Conservation (phyloP, 2,797 vertebrate genomes). For the Sciurus vulgaris region DNA sequence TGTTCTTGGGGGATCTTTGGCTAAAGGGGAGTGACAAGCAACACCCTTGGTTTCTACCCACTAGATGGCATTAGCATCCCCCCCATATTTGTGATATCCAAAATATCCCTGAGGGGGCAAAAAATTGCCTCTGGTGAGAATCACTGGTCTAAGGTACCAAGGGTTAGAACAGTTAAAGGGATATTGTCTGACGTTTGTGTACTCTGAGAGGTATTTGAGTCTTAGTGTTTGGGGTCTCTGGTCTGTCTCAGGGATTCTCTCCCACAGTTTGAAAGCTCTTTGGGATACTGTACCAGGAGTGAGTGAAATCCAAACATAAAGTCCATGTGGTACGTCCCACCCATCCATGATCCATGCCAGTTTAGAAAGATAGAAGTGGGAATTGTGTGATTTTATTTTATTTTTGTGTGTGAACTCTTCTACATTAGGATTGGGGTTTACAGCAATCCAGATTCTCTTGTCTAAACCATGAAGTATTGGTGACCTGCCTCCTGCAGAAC, state of each 20-base stretch:
- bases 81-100: not conserved
- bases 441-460: not conserved
- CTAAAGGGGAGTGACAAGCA: not conserved
- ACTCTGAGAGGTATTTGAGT: not conserved
- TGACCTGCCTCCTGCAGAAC: not conserved
- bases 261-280: conserved; percentile 33
- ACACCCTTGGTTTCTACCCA: not conserved
- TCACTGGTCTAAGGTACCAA: not conserved
- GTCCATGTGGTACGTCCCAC: not conserved
- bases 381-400: not conserved
- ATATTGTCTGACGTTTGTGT: conserved; percentile 17
- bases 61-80: not conserved
- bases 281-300: not conserved
- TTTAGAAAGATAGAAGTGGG: not conserved
- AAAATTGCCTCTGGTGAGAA: not conserved
- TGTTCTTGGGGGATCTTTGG: not conserved
- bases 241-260: not conserved
- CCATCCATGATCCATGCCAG: not conserved
- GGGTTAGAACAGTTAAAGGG: not conserved
- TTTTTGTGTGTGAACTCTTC: not conserved
- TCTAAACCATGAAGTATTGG: not conserved
- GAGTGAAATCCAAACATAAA: not conserved
- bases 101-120: not conserved
- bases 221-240: not conserved
- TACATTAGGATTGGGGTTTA: not conserved